Conservation (phyloP, 2,113 vertebrate species). For the Electrona antarctica region DNA sequence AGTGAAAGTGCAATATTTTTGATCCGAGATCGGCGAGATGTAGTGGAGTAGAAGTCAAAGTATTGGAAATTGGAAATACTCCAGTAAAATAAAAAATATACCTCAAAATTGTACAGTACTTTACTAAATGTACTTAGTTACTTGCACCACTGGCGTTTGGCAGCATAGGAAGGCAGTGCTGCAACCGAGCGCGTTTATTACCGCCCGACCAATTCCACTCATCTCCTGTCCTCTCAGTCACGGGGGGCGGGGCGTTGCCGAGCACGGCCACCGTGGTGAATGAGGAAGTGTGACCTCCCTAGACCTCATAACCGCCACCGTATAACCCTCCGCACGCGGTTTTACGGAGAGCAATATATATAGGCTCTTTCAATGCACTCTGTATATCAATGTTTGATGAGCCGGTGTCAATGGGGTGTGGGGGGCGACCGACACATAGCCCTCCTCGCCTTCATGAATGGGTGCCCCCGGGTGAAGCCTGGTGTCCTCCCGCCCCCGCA, state of each 20-base stretch:
- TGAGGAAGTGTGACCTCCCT: slow-evolving; percentile 30
- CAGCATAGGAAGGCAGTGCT: slow-evolving; percentile 26
- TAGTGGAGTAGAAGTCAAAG: too few relatives aligned
- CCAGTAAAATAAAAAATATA: too few relatives aligned
- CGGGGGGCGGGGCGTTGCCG: slow-evolving; percentile 26
- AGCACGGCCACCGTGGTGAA: slow-evolving; percentile 1
- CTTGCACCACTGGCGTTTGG: too few relatives aligned
- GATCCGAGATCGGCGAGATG: too few relatives aligned
- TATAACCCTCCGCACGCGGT: slow-evolving; percentile 5
- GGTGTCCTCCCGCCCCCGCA: too few relatives aligned
- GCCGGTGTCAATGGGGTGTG: not conserved
- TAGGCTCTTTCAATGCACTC: slow-evolving; percentile 21
- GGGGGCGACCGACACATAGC: too few relatives aligned
- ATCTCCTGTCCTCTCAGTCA: slow-evolving; percentile 44
- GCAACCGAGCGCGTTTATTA: slow-evolving; percentile 44
- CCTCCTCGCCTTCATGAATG: too few relatives aligned
- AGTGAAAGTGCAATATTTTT: too few relatives aligned
- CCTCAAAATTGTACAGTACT: too few relatives aligned
- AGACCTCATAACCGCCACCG: slow-evolving; percentile 31
- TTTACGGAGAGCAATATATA: not conserved
- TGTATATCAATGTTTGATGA: slow-evolving; percentile 29
- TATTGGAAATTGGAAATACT: too few relatives aligned
- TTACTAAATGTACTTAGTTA: slow-evolving; percentile 23
- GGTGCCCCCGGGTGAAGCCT: too few relatives aligned
- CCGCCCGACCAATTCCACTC: slow-evolving; percentile 40